Evolutionary conservation across 2,888 invertebrate species (phyloP), one percentile per base, ranked within the genome.

Genomic region (Ormia ochracea): DNA sequence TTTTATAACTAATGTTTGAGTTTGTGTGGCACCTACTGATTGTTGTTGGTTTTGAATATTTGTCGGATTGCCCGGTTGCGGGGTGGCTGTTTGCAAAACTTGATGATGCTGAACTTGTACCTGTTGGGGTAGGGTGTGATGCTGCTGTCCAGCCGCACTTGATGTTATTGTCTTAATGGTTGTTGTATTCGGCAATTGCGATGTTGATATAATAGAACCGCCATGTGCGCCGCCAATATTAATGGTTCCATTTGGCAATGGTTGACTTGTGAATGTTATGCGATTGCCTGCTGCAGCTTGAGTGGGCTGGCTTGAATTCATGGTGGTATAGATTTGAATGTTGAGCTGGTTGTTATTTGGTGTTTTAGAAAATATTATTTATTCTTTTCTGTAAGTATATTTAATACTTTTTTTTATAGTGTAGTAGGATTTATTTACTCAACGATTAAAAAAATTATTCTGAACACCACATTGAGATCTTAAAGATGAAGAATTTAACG

Each of bases 161-260:
- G 86, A 83, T 72, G 87, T 88, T 82, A 89, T 89, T 74, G 90
- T 89, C 84, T 90, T 89, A 50, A 89, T 89, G 59, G 89, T 90
- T 70, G 89, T 89, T 54, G 89, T 88, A 72, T 89, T 89, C 58
- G 89, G 89, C 90, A 92, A 82, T 91, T 91, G 84, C 88, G 90
- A 82, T 89, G 90, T 83, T 87, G 91, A 84, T 87, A 91, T 90
- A 70, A 89, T 88, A 28, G 88, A 87, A 14, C 86, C 84, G 10
- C 85, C 86, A 23, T 83, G 82, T 12, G 86, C 86, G 26, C 86
- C 90, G 73, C 92, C 90, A 83, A 94, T 91, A 79, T 92, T 93
- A 85, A 94, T 91, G 77, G 93, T 93, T 83, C 94, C 94, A 90
- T 94, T 95, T 56, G 93, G 92, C 85, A 94, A 88, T 81, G 92